Evolutionary conservation across 2,113 vertebrate genomes (phyloP).

Genomic region (Pygoscelis adeliae): DNA sequence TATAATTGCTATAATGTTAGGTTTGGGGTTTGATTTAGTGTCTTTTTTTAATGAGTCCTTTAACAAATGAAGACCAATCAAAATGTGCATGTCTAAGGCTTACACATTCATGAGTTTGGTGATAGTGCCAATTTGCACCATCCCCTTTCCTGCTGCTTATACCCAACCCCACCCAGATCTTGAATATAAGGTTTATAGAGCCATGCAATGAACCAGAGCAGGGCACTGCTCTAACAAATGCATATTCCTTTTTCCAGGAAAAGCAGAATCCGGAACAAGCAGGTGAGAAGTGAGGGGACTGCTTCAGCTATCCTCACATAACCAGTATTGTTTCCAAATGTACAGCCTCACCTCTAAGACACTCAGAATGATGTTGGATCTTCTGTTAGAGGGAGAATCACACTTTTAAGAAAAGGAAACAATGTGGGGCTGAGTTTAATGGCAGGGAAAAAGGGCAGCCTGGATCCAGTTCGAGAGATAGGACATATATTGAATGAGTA

Average conservation of each 20-base stretch:
- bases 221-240: background rate
- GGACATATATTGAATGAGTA: background rate
- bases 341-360: background rate
- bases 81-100: background rate
- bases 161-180: rapidly evolving
- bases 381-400: background rate
- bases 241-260: background rate
- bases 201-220: background rate
- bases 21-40: background rate
- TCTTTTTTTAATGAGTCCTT: background rate
- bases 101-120: background rate
- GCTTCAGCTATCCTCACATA: background rate
- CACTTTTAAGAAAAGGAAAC: background rate
- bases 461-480: background rate
- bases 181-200: background rate
- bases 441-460: background rate
- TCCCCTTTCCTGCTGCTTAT: background rate
- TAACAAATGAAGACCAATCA: background rate
- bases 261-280: background rate
- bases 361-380: background rate
- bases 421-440: background rate
- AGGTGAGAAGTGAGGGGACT: background rate
- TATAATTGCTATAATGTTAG: background rate
- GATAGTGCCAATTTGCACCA: background rate
- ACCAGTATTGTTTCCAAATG: background rate